Percentiles rank a stretch among this genome's conserved stretches.
phyloP scores from a whole-genome alignment of 2,888 invertebrate species.

The Thymelicus sylvestris region DNA sequence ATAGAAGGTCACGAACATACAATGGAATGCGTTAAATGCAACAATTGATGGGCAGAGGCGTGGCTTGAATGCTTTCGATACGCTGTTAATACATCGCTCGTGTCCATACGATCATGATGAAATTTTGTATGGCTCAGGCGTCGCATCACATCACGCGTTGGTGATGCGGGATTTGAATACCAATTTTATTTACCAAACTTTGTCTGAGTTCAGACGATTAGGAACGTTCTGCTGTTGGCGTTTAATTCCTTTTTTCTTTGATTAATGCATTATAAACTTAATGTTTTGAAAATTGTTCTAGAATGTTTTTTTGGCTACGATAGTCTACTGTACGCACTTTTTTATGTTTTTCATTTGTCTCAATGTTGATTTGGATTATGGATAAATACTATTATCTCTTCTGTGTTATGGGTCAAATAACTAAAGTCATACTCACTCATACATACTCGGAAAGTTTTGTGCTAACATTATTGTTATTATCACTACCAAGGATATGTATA shows the following conservation, averaged over 20 bases:
- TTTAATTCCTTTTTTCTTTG: constrained; percentile 15
- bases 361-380: neutral
- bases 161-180: constrained; percentile 38
- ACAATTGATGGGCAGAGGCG: constrained; percentile 62
- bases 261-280: neutral
- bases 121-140: constrained; percentile 38
- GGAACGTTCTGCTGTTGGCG: constrained; percentile 7
- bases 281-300: neutral
- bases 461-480: neutral
- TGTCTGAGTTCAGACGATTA: neutral
- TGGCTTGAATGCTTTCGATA: constrained; percentile 56
- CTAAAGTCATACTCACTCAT: no score
- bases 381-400: neutral
- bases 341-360: no score
- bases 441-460: neutral
- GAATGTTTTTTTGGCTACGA: no score
- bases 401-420: neutral
- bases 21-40: constrained; percentile 68
- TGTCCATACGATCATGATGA: constrained; percentile 30
- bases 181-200: constrained; percentile 25
- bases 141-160: constrained; percentile 36
- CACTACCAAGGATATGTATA: neutral
- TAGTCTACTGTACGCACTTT: no score
- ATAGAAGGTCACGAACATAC: constrained; percentile 69
- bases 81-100: constrained; percentile 27